Percentiles rank a stretch among this genome's conserved stretches.
phyloP scores from a whole-genome alignment of 2,113 vertebrate species.

The Brachyhypopomus gauderio region DNA sequence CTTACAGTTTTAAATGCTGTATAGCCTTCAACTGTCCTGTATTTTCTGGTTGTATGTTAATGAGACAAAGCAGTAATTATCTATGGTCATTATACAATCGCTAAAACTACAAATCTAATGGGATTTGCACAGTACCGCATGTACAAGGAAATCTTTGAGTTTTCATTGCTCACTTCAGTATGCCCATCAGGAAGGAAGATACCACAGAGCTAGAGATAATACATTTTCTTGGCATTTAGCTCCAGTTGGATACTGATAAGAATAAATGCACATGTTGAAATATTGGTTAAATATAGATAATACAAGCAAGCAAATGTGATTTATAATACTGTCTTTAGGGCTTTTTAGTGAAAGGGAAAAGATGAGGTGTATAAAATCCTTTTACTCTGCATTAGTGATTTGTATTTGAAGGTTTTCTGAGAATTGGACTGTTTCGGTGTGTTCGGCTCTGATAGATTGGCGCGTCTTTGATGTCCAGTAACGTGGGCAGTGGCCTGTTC shows the following conservation, averaged over 20 bases:
- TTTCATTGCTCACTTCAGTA: not conserved
- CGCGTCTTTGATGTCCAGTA: slow-evolving; percentile 95
- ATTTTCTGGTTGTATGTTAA: no score
- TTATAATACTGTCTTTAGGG: not conserved
- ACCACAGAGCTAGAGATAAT: not conserved
- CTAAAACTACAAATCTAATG: no score
- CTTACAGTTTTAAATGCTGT: no score
- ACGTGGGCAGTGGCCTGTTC: slow-evolving; percentile 92
- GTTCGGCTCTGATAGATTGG: slow-evolving; percentile 80
- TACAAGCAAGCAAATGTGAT: not conserved
- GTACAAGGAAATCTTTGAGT: slow-evolving; percentile 18
- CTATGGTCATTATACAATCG: no score
- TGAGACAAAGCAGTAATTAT: no score
- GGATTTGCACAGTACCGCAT: not conserved
- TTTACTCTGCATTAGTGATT: not conserved
- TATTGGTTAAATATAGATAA: not conserved
- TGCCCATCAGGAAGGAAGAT: slow-evolving; percentile 2
- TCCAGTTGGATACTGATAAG: not conserved
- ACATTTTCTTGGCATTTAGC: not conserved
- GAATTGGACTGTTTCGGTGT: not conserved
- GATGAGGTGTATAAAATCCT: not conserved
- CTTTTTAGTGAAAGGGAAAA: not conserved
- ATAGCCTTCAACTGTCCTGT: no score
- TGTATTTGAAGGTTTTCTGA: not conserved
- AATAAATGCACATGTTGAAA: not conserved